phyloP scores from a whole-genome alignment of 2,797 vertebrate species.

The Lemur catta region DNA sequence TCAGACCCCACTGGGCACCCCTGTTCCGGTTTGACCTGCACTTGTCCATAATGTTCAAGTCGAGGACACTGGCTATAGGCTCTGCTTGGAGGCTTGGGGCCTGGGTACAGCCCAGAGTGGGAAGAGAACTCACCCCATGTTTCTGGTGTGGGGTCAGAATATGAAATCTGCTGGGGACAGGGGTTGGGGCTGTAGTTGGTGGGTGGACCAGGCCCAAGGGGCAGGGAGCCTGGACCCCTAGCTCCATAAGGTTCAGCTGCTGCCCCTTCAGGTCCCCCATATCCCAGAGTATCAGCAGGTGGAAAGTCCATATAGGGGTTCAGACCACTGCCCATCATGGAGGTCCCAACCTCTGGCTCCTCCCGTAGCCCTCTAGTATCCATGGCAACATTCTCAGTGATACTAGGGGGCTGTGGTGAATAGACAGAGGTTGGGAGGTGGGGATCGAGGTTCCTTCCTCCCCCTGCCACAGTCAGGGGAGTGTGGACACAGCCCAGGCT shows the following conservation, averaged over 20 bases:
- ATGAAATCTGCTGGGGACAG: slow-evolving; percentile 63
- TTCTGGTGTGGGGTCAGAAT: slow-evolving; percentile 50
- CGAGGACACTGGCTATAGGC: slow-evolving; percentile 83
- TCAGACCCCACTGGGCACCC: slow-evolving; percentile 87
- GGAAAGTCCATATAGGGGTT: slow-evolving; percentile 87
- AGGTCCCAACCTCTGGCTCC: slow-evolving; percentile 62
- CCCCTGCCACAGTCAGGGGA: slow-evolving; percentile 81
- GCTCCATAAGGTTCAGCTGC: slow-evolving; percentile 75
- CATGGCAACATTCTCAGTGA: slow-evolving; percentile 95
- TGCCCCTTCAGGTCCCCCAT: slow-evolving; percentile 46
- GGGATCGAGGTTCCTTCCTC: slow-evolving; percentile 86
- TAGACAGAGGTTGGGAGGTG: slow-evolving; percentile 89
- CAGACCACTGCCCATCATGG: slow-evolving; percentile 84
- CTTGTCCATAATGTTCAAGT: slow-evolving; percentile 86
- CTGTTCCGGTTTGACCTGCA: slow-evolving; percentile 94
- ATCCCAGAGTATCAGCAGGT: slow-evolving; percentile 73
- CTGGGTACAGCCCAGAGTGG: slow-evolving; percentile 69
- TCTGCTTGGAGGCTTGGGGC: slow-evolving; percentile 63
- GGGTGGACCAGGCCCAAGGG: slow-evolving; percentile 57
- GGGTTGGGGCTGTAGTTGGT: slow-evolving; percentile 67
- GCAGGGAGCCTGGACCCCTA: slow-evolving; percentile 41
- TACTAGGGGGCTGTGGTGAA: slow-evolving; percentile 93
- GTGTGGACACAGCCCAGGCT: slow-evolving; percentile 86
- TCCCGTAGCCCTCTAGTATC: slow-evolving; percentile 87
- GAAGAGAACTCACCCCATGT: slow-evolving; percentile 79